A percentile compares a stretch with the other conserved stretches of the same genome.
phyloP scores from a whole-genome alignment of 2,888 invertebrate genomes.

The Ethmia dodecea region DNA sequence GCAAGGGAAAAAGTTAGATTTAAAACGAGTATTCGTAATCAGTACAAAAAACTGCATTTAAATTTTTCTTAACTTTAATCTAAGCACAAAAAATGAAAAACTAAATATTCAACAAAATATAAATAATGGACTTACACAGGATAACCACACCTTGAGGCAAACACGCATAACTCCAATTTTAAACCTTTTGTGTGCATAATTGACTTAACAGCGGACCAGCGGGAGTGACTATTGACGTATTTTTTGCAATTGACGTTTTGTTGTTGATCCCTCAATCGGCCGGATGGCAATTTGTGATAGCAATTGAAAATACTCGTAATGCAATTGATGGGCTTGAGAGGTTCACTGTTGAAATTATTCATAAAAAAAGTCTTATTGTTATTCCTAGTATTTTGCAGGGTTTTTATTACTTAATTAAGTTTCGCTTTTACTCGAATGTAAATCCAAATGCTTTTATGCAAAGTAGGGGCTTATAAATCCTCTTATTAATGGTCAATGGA shows the following conservation, averaged over 20 bases:
- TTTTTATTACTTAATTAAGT: no score
- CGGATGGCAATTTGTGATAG: conserved; percentile 28
- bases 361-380: no score
- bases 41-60: no score
- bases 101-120: conserved; percentile 4
- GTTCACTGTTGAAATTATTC: no score
- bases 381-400: no score
- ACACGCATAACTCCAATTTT: conserved; percentile 39
- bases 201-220: conserved; percentile 42
- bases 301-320: conserved; percentile 6
- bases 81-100: conserved; percentile 5
- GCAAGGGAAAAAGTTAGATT: no score
- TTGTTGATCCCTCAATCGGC: conserved; percentile 25
- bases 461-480: no score
- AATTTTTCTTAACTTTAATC: no score
- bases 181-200: conserved; percentile 47
- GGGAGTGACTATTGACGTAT: conserved; percentile 36
- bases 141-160: conserved; percentile 48
- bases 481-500: no score
- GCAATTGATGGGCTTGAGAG: conserved; percentile 11
- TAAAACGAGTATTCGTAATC: no score
- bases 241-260: conserved; percentile 23
- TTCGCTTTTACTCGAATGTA: no score
- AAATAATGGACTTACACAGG: conserved; percentile 18
- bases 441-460: no score